Conservation (phyloP, 2,797 vertebrate genomes). For the Apogon hyalosoma region DNA sequence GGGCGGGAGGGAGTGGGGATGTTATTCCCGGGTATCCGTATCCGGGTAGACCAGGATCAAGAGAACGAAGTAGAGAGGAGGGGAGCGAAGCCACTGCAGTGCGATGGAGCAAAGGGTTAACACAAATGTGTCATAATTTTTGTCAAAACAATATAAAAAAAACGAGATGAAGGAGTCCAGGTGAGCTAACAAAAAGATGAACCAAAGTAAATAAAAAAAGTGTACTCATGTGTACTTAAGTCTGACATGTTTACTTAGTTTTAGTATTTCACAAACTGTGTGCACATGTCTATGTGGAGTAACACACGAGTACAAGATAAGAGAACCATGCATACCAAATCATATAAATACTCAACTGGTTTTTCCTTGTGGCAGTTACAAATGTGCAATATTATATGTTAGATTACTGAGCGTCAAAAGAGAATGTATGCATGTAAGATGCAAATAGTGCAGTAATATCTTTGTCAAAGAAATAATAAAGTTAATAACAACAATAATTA, state of each 20-base stretch:
- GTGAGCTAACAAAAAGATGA: slow-evolving; percentile 30
- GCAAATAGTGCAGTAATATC: slow-evolving; percentile 15
- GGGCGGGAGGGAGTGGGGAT: slow-evolving; percentile 79
- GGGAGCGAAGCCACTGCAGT: slow-evolving; percentile 74
- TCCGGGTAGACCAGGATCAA: slow-evolving; percentile 84
- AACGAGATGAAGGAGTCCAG: slow-evolving; percentile 25
- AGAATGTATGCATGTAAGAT: neutral
- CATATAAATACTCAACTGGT: slow-evolving; percentile 8
- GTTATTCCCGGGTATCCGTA: slow-evolving; percentile 86
- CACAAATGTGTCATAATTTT: slow-evolving; percentile 62
- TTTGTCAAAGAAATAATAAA: slow-evolving; percentile 6
- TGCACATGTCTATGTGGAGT: slow-evolving; percentile 27
- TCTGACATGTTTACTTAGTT: slow-evolving; percentile 51
- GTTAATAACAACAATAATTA: slow-evolving; percentile 15
- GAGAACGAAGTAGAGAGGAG: slow-evolving; percentile 67
- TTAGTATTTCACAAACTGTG: slow-evolving; percentile 50
- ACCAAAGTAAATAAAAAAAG: slow-evolving; percentile 58
- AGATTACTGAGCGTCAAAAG: neutral
- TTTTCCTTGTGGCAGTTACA: neutral
- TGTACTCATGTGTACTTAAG: slow-evolving; percentile 51
- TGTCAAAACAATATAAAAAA: slow-evolving; percentile 49
- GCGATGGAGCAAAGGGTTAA: slow-evolving; percentile 78
- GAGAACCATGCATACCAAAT: slow-evolving; percentile 19
- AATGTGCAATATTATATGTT: neutral
- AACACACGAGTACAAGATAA: slow-evolving; percentile 18